Conservation (phyloP, 2,113 vertebrate genomes). For the Pogona vitticeps region DNA sequence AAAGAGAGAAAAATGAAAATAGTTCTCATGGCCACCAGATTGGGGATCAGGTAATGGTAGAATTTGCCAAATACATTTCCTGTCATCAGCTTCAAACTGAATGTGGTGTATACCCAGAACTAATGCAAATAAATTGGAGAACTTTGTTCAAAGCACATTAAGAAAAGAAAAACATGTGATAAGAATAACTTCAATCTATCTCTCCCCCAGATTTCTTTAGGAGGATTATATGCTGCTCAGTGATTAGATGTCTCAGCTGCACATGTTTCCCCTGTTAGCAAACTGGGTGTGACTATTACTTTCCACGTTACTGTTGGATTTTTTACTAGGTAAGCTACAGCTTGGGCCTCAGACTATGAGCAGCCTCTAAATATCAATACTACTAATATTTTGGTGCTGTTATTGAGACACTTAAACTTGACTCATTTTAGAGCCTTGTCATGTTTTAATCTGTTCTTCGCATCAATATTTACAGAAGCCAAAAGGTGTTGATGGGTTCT, state of each 20-base stretch:
- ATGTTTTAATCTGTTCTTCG: neutral
- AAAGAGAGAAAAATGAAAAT: neutral
- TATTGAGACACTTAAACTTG: too few relatives aligned
- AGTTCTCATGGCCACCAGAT: neutral
- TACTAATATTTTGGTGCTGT: too few relatives aligned
- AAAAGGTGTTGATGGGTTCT: neutral
- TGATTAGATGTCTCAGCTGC: neutral
- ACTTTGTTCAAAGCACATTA: neutral
- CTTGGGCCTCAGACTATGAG: too few relatives aligned
- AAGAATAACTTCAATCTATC: neutral
- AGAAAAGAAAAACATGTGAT: neutral
- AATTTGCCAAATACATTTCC: neutral
- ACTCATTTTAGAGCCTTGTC: too few relatives aligned
- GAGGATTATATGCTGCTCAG: neutral
- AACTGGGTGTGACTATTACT: neutral
- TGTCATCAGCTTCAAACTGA: slow-evolving; percentile 2
- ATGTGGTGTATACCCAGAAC: neutral
- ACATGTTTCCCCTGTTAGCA: neutral
- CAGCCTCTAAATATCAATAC: too few relatives aligned
- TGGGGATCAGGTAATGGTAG: neutral
- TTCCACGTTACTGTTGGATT: too few relatives aligned
- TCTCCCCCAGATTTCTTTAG: neutral
- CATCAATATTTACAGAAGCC: neutral
- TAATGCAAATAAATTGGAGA: neutral
- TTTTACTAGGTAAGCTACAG: too few relatives aligned